Base-by-base conservation (phyloP, 2,888 invertebrate genomes). In the Drosophila ustulata region DNA sequence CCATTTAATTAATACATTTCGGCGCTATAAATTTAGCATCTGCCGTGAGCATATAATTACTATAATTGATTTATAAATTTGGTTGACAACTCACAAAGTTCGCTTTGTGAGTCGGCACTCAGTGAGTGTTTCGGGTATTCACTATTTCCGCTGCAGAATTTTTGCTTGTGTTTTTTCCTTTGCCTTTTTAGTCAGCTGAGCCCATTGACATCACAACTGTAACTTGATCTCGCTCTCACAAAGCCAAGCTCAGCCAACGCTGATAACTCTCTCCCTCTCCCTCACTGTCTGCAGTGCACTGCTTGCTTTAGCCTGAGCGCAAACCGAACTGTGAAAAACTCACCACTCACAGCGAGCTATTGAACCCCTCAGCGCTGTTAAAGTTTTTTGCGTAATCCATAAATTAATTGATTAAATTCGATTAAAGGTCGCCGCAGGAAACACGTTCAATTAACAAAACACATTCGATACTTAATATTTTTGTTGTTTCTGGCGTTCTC, bases 351-450 rank as follows among this genome's bases (percentile, higher is more conserved):
- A 71, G 49, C 32, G 8, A 23, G 9, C 49, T 59, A 34, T 46
- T 45, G 6, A 30, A 71, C 71, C 75, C 61, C 5, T 1, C 23
- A 2, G 8, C 47, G 32, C 51, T 41, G 26, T 41, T 39, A 8
- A 0, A 2, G 39, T 59, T 51, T 57, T 80, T 76, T 68, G 66
- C 75, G 86, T 71, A 74, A 83, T 80, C 46, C 75, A 77, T 77
- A 78, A 76, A 78, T 79, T 75, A 88, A 83, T 86, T 88, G 85
- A 86, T 83, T 86, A 71, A 66, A 71, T 81, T 79, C 75, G 66
- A 75, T 77, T 83, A 75, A 69, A 78, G 78, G 66, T 58, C 75
- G 88, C 75, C 72, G 46, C 85, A 69, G 87, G 67, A 57, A 58
- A 47, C 57, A 63, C 4, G 56, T 61, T 56, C 74, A 78, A 80